Conservation (phyloP, 2,888 invertebrate species). For the Anarsia innoxiella region DNA sequence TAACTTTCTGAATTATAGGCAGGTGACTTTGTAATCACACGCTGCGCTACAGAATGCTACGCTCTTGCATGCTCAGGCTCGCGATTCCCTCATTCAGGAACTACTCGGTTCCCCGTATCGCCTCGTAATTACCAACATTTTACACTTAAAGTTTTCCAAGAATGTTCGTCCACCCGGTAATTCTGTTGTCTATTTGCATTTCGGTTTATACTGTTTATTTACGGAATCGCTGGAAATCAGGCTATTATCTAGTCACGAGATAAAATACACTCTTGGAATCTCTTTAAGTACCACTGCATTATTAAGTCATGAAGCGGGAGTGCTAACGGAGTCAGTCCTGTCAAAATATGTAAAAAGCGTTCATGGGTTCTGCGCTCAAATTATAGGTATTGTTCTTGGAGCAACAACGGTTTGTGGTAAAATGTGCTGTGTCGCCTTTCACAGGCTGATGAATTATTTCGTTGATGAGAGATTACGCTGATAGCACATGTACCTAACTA, state of each 20-base stretch:
- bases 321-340: slow-evolving; percentile 6
- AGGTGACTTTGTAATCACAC: slow-evolving; percentile 44
- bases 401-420: slow-evolving; percentile 3
- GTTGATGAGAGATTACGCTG: no score
- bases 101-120: slow-evolving; percentile 34
- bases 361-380: slow-evolving; percentile 8
- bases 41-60: slow-evolving; percentile 22
- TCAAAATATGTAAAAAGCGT: slow-evolving; percentile 10
- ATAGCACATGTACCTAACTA: no score
- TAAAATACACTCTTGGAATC: not conserved
- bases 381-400: slow-evolving; percentile 10
- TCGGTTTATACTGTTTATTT: no score
- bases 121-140: slow-evolving; percentile 40
- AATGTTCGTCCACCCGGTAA: slow-evolving; percentile 27
- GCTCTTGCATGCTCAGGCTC: slow-evolving; percentile 29
- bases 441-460: no score
- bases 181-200: slow-evolving; percentile 30
- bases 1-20: slow-evolving; percentile 46
- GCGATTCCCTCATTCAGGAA: slow-evolving; percentile 33
- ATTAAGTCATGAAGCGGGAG: slow-evolving; percentile 6
- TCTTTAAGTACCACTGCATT: no score
- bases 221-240: not conserved
- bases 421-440: slow-evolving; percentile 3
- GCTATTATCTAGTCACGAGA: not conserved
- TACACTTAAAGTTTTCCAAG: slow-evolving; percentile 32